Conservation (phyloP, 2,113 vertebrate species). For the Dinomys branickii region DNA sequence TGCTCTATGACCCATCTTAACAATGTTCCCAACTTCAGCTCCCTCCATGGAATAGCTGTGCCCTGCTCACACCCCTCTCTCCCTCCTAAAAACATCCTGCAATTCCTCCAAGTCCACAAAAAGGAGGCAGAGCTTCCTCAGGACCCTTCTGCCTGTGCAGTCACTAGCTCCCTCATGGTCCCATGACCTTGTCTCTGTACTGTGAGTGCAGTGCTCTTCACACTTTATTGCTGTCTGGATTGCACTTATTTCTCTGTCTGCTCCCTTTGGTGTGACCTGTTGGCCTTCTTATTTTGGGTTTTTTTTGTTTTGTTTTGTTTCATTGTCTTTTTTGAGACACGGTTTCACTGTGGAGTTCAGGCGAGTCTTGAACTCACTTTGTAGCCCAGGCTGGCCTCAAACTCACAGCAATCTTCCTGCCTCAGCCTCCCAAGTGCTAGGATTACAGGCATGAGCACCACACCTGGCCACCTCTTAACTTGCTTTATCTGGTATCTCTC, state of each 20-base stretch:
- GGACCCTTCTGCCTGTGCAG: neutral
- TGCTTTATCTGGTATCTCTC: neutral
- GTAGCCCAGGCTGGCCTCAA: too few species aligned
- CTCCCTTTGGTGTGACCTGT: neutral
- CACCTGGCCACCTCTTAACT: neutral
- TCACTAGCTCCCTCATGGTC: neutral
- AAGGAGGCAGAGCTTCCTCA: neutral
- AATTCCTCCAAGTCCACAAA: neutral
- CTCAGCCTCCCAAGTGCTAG: neutral
- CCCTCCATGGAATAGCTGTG: neutral
- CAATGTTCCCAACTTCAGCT: neutral
- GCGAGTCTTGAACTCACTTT: too few species aligned
- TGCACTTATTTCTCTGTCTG: neutral
- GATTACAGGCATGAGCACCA: neutral
- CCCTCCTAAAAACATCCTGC: neutral
- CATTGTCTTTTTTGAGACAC: too few species aligned
- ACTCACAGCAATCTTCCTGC: too few species aligned
- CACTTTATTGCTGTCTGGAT: neutral
- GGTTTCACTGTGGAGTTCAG: too few species aligned
- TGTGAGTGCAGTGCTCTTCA: neutral
- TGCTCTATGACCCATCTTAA: neutral
- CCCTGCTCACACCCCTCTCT: neutral
- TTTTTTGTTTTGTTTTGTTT: too few species aligned
- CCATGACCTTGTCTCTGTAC: neutral
- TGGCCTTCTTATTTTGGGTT: neutral